Base-by-base conservation (phyloP, 2,797 vertebrate species). In the Sebastes taczanowskii region DNA sequence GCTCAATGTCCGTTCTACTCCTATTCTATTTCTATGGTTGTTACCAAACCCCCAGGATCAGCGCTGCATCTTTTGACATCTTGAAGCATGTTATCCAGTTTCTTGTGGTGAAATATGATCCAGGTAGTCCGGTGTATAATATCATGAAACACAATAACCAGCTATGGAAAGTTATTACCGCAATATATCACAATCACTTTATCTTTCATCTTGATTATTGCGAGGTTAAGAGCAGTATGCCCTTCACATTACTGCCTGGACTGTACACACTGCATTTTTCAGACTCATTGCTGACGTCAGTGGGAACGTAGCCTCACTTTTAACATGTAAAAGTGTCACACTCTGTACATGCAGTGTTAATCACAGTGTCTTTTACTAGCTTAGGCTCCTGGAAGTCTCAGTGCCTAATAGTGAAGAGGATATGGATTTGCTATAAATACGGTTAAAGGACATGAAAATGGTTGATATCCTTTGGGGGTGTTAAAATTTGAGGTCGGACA, bases 361-460 rank as follows among this genome's bases (percentile, higher is more conserved):
- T 71, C 34, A 67, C 14, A 20, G 20, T 18, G 32, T 64, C 22
- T 72, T 53, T 64, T 23, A 34, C 25, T 18, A 9, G 16, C 22
- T 38, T 7, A 55, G 60, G 69, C 29, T 80, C 42, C 32, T 23
- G 35, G 23, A 22, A 11, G 46, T 68, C 62, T 60, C 62, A 6
- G 14, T 11, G 8, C 8, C 32, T 27, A 1, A 30, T 27, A 25
- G 42, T 7, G 56, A 62, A 23, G 66, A 75, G 38, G 65, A 67
- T 63, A 75, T 71, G 46, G 74, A 71, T 75, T 78, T 78, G 42
- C 63, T 69, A 52, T 65, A 61, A 70, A 84, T 69, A 69, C 14
- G 42, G 38, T 49, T 66, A 70, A 82, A 77, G 42, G 25, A 32
- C 46, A 63, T 64, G 2, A 58, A 68, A 38, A 74, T 52, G 49